Conservation (phyloP, 1,140 invertebrate genomes). For the Anastrepha ludens region DNA sequence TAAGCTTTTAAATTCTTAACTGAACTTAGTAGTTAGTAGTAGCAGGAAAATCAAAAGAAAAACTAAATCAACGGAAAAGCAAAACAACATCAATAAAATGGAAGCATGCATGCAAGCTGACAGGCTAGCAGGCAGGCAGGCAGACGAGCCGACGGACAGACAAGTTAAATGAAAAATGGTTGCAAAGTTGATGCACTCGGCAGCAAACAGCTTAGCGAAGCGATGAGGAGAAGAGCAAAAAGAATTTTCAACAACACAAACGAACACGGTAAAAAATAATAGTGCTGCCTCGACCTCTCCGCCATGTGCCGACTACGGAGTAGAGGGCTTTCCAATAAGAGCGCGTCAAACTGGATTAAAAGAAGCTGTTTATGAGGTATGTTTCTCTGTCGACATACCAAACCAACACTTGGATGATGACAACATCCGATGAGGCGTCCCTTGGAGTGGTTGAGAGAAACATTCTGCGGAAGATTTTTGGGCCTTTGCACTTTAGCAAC, state of each 20-base stretch:
- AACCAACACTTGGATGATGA: no score
- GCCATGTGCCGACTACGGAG: neutral
- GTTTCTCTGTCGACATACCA: no score
- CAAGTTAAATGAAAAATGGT: slow-evolving; percentile 35
- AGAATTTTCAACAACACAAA: slow-evolving; percentile 34
- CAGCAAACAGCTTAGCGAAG: neutral
- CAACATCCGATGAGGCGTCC: no score
- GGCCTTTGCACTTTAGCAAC: no score
- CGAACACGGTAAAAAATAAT: neutral
- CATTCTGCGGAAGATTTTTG: no score
- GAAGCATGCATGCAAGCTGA: neutral
- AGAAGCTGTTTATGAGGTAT: no score
- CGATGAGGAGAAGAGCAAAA: neutral
- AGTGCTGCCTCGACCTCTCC: neutral
- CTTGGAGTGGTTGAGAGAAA: no score
- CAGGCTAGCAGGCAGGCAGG: neutral
- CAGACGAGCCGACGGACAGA: neutral
- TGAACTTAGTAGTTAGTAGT: slow-evolving; percentile 35
- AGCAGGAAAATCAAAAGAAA: slow-evolving; percentile 6
- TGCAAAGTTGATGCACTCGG: neutral
- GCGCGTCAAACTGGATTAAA: no score
- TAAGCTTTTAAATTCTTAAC: slow-evolving; percentile 51
- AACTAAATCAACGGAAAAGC: neutral
- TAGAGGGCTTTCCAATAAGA: no score
- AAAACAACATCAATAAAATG: slow-evolving; percentile 44